Evolutionary conservation across 2,888 invertebrate genomes (phyloP).

Genomic region (Drosophila lutescens): DNA sequence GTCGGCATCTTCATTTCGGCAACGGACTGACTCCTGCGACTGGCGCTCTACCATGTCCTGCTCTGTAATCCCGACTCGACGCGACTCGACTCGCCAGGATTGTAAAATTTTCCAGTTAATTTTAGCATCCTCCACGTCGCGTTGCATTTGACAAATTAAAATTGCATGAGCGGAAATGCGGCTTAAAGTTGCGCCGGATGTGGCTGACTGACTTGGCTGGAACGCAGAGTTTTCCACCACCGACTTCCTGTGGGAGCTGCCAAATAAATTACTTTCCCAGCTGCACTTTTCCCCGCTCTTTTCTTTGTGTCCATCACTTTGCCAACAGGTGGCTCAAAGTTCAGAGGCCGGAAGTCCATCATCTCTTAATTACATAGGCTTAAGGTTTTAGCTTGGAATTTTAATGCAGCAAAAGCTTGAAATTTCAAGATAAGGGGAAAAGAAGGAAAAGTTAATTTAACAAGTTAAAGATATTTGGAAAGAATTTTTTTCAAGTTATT

Average conservation of each 20-base stretch:
- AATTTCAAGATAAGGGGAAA: too few relatives aligned
- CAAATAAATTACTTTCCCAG: slow-evolving; percentile 56
- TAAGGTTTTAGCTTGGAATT: neutral
- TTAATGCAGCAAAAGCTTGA: neutral
- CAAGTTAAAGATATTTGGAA: too few relatives aligned
- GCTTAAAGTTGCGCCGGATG: slow-evolving; percentile 75
- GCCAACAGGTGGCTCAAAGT: slow-evolving; percentile 42
- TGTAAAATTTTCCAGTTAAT: slow-evolving; percentile 80
- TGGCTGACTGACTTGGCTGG: slow-evolving; percentile 29
- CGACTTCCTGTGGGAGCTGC: slow-evolving; percentile 56
- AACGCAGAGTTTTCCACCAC: slow-evolving; percentile 8
- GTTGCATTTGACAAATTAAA: slow-evolving; percentile 77
- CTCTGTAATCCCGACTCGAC: slow-evolving; percentile 61
- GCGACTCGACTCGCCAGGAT: slow-evolving; percentile 51
- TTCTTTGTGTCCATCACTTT: neutral
- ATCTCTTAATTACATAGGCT: slow-evolving; percentile 22
- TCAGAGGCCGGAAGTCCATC: slow-evolving; percentile 10
- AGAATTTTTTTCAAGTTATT: too few relatives aligned
- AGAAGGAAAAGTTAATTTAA: neutral
- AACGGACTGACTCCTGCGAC: slow-evolving; percentile 24
- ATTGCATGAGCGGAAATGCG: slow-evolving; percentile 79
- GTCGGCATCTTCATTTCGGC: slow-evolving; percentile 49
- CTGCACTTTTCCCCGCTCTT: neutral
- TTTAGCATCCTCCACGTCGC: slow-evolving; percentile 56
- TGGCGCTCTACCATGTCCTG: slow-evolving; percentile 37